Evolutionary conservation across 2,797 vertebrate genomes (phyloP).

Genomic region (Microhierax caerulescens): DNA sequence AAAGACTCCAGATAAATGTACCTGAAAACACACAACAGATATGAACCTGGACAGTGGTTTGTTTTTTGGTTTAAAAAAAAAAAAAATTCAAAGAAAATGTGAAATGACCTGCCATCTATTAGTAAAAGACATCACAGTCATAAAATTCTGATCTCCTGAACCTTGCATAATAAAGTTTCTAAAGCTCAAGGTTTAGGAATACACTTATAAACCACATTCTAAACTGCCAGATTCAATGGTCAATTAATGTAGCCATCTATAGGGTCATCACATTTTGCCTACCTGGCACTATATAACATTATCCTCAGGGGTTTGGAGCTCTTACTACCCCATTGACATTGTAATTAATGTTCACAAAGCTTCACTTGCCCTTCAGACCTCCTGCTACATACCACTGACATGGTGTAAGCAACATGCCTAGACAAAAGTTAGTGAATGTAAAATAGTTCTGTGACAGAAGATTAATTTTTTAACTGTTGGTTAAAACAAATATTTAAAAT

Average conservation of each 20-base stretch:
- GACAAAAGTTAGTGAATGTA: neutral
- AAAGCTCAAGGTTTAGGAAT: neutral
- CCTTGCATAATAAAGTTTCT: neutral
- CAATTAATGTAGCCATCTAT: neutral
- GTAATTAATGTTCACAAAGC: neutral
- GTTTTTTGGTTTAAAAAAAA: too few species aligned
- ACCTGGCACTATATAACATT: neutral
- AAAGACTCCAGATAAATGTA: neutral
- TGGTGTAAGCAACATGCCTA: neutral
- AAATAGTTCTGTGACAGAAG: neutral
- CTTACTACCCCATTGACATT: neutral
- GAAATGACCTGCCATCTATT: neutral
- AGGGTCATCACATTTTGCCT: neutral
- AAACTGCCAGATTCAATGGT: neutral
- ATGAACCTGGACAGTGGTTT: neutral
- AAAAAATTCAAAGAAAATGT: neutral
- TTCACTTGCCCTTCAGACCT: neutral
- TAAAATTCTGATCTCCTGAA: neutral
- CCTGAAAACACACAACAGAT: neutral
- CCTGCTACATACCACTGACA: neutral
- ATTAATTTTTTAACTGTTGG: neutral
- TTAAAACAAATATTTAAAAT: neutral
- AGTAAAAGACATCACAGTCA: neutral
- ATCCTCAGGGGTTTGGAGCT: neutral
- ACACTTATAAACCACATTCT: neutral